Evolutionary conservation across 2,888 invertebrate species (phyloP).

Genomic region (Drosophila paranaensis): DNA sequence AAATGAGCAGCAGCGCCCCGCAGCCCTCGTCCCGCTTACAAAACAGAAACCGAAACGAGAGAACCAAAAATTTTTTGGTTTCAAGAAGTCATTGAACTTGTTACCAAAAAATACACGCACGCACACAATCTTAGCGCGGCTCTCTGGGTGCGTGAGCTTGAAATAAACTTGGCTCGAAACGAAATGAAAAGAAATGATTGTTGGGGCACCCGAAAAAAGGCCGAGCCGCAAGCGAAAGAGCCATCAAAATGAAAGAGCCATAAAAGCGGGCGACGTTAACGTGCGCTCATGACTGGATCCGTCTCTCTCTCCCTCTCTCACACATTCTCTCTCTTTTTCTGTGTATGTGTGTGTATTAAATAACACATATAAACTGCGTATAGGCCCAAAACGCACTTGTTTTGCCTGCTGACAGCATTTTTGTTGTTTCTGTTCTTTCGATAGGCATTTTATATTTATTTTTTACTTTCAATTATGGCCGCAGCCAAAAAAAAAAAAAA

Average conservation of each 20-base stretch:
- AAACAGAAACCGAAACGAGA: slow-evolving; percentile 66
- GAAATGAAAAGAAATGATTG: slow-evolving; percentile 61
- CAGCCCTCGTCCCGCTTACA: slow-evolving; percentile 39
- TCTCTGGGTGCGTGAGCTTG: slow-evolving; percentile 71
- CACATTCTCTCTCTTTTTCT: slow-evolving; percentile 23
- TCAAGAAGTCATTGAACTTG: slow-evolving; percentile 83
- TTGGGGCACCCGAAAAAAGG: slow-evolving; percentile 45
- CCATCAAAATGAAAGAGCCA: slow-evolving; percentile 20
- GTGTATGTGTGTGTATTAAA: slow-evolving; percentile 51
- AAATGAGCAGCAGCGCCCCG: slow-evolving; percentile 38
- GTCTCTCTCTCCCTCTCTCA: background rate
- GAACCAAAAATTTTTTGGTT: slow-evolving; percentile 60
- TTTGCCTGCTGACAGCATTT: slow-evolving; percentile 37
- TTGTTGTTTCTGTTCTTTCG: slow-evolving; percentile 8
- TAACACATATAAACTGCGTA: slow-evolving; percentile 50
- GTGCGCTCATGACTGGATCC: slow-evolving; percentile 52
- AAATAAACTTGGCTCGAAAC: slow-evolving; percentile 74
- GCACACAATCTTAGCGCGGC: slow-evolving; percentile 39
- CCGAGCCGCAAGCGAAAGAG: slow-evolving; percentile 30
- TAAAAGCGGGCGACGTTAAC: slow-evolving; percentile 50
- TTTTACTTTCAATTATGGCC: slow-evolving; percentile 70
- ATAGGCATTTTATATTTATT: slow-evolving; percentile 56
- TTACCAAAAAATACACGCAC: slow-evolving; percentile 53
- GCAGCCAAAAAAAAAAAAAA: slow-evolving; percentile 11
- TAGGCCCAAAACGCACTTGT: slow-evolving; percentile 69